phyloP scores from a whole-genome alignment of 2,797 vertebrate genomes.

The Gymnodraco acuticeps region DNA sequence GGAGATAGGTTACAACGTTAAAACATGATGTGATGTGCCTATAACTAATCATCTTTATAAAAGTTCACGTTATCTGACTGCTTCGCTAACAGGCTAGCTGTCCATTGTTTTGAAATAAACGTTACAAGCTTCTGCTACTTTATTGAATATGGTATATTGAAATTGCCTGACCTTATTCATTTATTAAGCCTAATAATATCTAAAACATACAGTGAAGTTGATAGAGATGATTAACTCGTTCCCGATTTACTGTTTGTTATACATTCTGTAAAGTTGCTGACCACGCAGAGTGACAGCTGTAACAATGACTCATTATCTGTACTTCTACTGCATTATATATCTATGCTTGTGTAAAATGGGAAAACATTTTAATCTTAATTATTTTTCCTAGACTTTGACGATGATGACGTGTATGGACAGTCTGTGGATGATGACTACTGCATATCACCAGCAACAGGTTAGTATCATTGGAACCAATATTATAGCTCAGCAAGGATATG shows the following conservation, averaged over 20 bases:
- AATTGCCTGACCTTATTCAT: neutral
- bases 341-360: neutral
- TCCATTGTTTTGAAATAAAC: neutral
- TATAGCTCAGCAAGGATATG: neutral
- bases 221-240: neutral
- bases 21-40: accelerated
- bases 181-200: neutral
- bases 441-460: conserved; percentile 98
- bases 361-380: neutral
- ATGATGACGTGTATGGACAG: conserved; percentile 96
- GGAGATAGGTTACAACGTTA: neutral
- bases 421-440: conserved; percentile 98
- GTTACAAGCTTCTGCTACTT: neutral
- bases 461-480: conserved; percentile 48
- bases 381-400: conserved; percentile 91
- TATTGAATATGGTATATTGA: neutral
- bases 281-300: conserved; percentile 52
- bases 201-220: neutral
- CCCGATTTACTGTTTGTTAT: neutral
- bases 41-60: neutral
- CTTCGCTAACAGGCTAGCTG: conserved; percentile 30
- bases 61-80: neutral
- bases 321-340: neutral
- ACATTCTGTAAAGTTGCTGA: conserved; percentile 56
- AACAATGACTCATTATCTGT: neutral